Conservation (phyloP, 2,888 invertebrate species). For the Villa cingulata region DNA sequence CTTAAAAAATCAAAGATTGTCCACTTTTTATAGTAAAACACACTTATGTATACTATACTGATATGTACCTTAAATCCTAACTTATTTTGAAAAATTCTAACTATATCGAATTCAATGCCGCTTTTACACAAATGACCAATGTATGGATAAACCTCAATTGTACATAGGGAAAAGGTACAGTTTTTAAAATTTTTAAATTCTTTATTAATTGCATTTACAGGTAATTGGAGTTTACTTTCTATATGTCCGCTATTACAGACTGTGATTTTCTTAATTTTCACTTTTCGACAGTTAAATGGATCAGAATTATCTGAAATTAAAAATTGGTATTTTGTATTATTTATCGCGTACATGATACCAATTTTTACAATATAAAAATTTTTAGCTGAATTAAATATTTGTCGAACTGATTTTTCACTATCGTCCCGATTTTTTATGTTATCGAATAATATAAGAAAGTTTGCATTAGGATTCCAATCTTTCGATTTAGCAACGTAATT, state of each 20-base stretch:
- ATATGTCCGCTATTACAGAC: neutral
- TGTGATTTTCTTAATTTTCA: neutral
- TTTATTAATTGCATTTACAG: neutral
- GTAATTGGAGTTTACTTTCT: neutral
- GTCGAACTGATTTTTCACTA: neutral
- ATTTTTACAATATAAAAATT: neutral
- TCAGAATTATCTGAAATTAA: neutral
- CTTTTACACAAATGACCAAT: neutral
- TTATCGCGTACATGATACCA: neutral
- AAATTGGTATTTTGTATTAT: neutral
- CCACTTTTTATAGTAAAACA: too few relatives aligned
- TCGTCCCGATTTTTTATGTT: neutral
- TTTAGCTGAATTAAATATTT: neutral
- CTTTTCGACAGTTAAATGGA: neutral
- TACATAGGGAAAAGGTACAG: neutral
- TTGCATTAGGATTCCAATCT: neutral
- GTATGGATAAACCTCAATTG: neutral
- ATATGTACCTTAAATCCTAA: neutral
- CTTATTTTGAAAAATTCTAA: neutral
- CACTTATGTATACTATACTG: neutral
- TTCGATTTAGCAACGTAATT: neutral
- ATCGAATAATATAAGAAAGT: neutral
- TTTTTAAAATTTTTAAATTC: neutral
- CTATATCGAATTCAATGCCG: neutral
- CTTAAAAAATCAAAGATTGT: too few relatives aligned